Evolutionary conservation across 2,888 invertebrate species (phyloP), one percentile per base, ranked within the genome.

Genomic region (Eudasyphora cyanicolor): DNA sequence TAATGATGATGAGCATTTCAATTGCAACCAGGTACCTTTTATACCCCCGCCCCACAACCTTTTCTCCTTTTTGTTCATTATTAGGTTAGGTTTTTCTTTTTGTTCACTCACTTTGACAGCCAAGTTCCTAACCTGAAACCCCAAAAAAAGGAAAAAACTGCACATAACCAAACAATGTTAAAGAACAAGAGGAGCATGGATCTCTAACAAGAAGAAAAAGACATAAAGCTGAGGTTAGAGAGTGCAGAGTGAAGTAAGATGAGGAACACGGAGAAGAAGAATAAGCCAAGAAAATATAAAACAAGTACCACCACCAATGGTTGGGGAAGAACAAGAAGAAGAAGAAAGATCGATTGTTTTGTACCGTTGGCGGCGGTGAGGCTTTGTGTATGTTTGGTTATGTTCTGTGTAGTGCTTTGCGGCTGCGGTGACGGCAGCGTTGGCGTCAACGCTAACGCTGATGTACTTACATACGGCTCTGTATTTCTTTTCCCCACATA

Each of bases 341-440:
- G 82, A 81, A 82, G n/a, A 81, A 84, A 81, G 84, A 84, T 84
- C 73, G 81, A 84, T 84, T 84, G 84, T 84, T 84, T 84, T 83
- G 76, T 81, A 84, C 84, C 81, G 81, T 84, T 84, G 64, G 81
- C 60, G n/a, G n/a, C n/a, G n/a, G n/a, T n/a, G n/a, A n/a, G n/a
- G n/a, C n/a, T n/a, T n/a, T n/a, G n/a, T n/a, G n/a, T n/a, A n/a
- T n/a, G 67, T 64, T 62, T 49, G 14, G 67, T 21, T 10, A 21
- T 10, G 19, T 21, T 29, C n/a, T 60, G 21, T 21, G 29, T 54
- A 4, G 29, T 24, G 14, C 24, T 38, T n/a, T n/a, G n/a, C n/a
- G n/a, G 38, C 24, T 38, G 35, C 42, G 62, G 14, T 29, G 7
- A 45, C 12, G n/a, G n/a, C 49, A 6, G 8, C 49, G 45, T 8